phyloP scores from a whole-genome alignment of 2,888 invertebrate genomes.

The Drosophila robusta region DNA sequence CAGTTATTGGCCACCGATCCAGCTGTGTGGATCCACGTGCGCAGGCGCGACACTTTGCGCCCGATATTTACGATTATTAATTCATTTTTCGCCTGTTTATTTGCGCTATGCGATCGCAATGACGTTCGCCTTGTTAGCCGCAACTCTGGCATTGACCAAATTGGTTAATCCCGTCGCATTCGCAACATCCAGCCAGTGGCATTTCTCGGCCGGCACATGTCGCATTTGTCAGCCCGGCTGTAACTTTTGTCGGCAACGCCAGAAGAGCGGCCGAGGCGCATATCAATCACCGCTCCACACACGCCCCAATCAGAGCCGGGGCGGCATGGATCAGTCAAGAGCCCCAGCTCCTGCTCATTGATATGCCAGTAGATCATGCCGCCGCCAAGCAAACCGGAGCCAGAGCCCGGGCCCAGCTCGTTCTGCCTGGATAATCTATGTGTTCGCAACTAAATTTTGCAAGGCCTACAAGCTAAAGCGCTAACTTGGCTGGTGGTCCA shows the following conservation, averaged over 20 bases:
- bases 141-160: constrained; percentile 45
- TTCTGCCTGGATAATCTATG: constrained; percentile 72
- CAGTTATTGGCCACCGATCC: constrained; percentile 52
- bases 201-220: constrained; percentile 45
- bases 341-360: constrained; percentile 49
- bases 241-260: constrained; percentile 71
- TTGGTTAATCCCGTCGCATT: constrained; percentile 68
- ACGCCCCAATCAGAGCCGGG: constrained; percentile 57
- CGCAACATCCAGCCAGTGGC: constrained; percentile 16
- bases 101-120: constrained; percentile 45
- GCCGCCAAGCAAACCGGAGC: constrained; percentile 32
- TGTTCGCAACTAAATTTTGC: constrained; percentile 77
- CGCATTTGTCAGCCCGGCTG: constrained; percentile 75
- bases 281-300: constrained; percentile 67
- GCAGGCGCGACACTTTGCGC: constrained; percentile 68
- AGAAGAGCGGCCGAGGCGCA: constrained; percentile 52
- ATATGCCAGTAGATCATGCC: constrained; percentile 81
- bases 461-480: constrained; percentile 70
- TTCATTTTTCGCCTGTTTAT: constrained; percentile 79
- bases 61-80: constrained; percentile 82
- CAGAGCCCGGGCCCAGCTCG: constrained; percentile 12
- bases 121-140: constrained; percentile 62
- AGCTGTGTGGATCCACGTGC: constrained; percentile 68
- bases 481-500: constrained; percentile 84
- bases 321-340: constrained; percentile 70